Conservation (phyloP, 2,797 vertebrate species). For the Xenopus petersii region DNA sequence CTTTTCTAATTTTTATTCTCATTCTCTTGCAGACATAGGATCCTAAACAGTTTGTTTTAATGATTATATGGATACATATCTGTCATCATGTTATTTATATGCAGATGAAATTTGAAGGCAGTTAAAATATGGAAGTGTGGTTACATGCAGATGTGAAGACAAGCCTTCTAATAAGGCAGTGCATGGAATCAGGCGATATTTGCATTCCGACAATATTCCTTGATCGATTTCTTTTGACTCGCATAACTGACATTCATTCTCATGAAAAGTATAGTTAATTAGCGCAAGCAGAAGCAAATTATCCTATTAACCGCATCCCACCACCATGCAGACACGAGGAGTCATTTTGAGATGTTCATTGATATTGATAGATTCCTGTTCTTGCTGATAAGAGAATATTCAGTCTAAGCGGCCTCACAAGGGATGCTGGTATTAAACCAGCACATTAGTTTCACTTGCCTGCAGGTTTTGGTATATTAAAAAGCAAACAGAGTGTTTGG, state of each 20-base stretch:
- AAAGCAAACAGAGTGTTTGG: constrained; percentile 58
- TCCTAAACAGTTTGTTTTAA: too few relatives aligned
- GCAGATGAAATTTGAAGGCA: too few relatives aligned
- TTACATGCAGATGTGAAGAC: too few relatives aligned
- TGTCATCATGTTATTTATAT: too few relatives aligned
- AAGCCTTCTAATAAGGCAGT: too few relatives aligned
- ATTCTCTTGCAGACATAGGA: too few relatives aligned
- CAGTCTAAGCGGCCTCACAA: constrained; percentile 49
- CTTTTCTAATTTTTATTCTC: too few relatives aligned
- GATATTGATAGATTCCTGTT: constrained; percentile 60
- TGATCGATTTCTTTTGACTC: constrained; percentile 35
- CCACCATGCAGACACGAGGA: constrained; percentile 39
- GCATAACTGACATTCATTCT: constrained; percentile 49
- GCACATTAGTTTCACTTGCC: constrained; percentile 56
- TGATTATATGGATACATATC: too few relatives aligned
- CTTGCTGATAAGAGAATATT: constrained; percentile 57
- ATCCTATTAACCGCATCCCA: constrained; percentile 59
- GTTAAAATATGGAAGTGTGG: too few relatives aligned
- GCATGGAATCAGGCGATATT: constrained; percentile 10
- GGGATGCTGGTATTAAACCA: constrained; percentile 59
- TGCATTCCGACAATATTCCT: constrained; percentile 32
- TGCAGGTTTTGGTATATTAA: constrained; percentile 58
- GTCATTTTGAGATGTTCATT: constrained; percentile 51
- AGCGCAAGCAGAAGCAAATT: constrained; percentile 52
- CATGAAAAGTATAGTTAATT: constrained; percentile 56